Evolutionary conservation across 2,888 invertebrate species (phyloP), one percentile per base, ranked within the genome.

Genomic region (Vanessa cardui): DNA sequence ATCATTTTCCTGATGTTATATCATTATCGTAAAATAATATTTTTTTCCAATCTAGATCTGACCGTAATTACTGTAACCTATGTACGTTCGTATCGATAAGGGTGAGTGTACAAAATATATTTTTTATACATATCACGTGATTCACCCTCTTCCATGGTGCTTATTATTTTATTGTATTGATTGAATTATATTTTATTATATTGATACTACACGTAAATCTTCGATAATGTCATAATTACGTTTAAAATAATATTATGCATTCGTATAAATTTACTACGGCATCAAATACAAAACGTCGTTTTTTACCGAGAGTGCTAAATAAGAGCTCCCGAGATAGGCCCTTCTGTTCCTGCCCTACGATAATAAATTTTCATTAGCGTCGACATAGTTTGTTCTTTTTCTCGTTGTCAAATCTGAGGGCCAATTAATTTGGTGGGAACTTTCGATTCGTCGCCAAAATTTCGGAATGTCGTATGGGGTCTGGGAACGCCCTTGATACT

Each of bases 371-470:
- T 83, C 80, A 83, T 83, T 82, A 83, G 73, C 70, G 79, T 81
- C 78, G 70, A 68, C 76, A 76, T 75, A 78, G 78, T 78, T 74
- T 71, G 71, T 77, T 74, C 71, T 78, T 80, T 83, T 84, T 81
- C 75, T 78, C 77, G 75, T 76, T 78, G 77, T 81, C 81, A 81
- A 81, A 79, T 76, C 75, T 78, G 66, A 70, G 72, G 66, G 72
- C 81, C 83, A 83, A 84, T 85, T 85, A 83, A 82, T 82, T 80
- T 78, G 68, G 76, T 76, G 76, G 78, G 78, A 77, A 77, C 77
- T 78, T 82, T 81, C 78, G 82, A 86, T 87, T 86, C 85, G 85
- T 81, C 80, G 82, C 77, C 71, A 74, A 76, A 76, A 68, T 73
- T 72, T 63, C 65, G 83, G 85, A 79, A 85, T 84, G 80, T 70